Base-by-base conservation (phyloP, 1,140 invertebrate species). In the Cotesia typhae region DNA sequence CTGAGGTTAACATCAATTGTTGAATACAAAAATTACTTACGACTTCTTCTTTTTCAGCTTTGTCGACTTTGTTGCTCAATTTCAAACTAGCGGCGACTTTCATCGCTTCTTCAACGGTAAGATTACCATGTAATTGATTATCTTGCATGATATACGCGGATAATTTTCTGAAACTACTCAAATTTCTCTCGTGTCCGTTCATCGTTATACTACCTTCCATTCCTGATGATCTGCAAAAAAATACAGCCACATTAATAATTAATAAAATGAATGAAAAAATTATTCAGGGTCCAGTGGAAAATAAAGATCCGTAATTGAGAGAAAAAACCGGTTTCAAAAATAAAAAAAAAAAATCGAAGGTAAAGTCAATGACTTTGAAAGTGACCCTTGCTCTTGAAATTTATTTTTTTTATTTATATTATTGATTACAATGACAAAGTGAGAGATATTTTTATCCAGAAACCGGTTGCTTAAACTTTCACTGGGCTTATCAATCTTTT, bases 121-220 rank as follows among this genome's bases (percentile, higher is more conserved):
- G 89, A 88, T 98, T 96, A 0, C 92, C 93, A 76, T 98, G 94
- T 4, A 99, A 89, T 83, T 98, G 95, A 88, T 98, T 98, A 81
- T 98, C 96, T 85, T 98, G 97, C 96, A 98, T 98, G 81, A 98
- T 98, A 87, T 98, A 99, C 79, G 95, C 96, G 0, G 96, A 97
- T 73, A 98, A 90, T 88, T 98, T 98, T 51, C 95, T 91, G 87
- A 98, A 99, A 74, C 92, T 91, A 70, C 95, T 93, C 72, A 97
- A 84, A 85, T 97, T 94, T 67, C 97, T 90, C 80, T 95, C 94
- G 74, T 92, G 89, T 0, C 94, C 95, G 82, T 97, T 97, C 85
- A 95, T 94, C 65, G 93, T 93, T 67, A 95, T 92, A 76, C 92
- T 93, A 17, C 94, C 94, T 78, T 92, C 90, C 82, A 92, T 91